Base-by-base conservation (phyloP, 1,140 invertebrate species). In the Drosophila nannoptera region DNA sequence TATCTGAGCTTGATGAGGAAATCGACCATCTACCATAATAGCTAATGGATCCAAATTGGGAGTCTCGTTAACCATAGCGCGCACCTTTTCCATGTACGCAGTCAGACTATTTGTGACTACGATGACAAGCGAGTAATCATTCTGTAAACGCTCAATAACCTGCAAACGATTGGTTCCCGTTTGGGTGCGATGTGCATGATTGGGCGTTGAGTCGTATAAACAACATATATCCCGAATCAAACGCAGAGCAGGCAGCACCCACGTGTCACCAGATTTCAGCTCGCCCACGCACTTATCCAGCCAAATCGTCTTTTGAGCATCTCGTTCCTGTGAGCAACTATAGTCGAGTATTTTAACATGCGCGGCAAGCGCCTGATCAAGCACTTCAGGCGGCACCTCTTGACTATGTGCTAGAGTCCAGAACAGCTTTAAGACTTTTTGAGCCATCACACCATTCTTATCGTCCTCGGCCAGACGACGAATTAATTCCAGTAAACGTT, bases 331-430 rank as follows among this genome's bases (percentile, higher is more conserved):
- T 50, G 97, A 98, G 91, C 97, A 99, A 87, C 97, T 98, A 87
- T 98, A 99, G 91, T 99, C 98, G 35, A 99, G 92, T 89, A 99
- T 99, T 92, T 99, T 99, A 6, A 98, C 96, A 89, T 99, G 97
- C 71, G 98, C 97, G 49, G 93, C 94, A 50, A 99, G 90, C 2
- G 98, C 97, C 88, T 99, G 97, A 90, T 99, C 98, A 94, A 99
- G 97, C 72, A 99, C 98, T 90, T 99, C 98, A 4, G 96, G 98
- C 52, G 97, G 96, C 43, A 98, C 96, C 90, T 99, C 97, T 83
- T 97, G 96, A 56, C 96, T 97, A 90, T 99, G 97, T 14, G 97
- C 97, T 84, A 99, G 92, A 88, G 97, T 98, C 98, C 98, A 99
- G 89, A 99, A 96, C 12, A 99, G 91, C 55, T 97, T 97, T 68